These are phyloP conservation scores for Drosophila lacertosa DNA, from an alignment of 1,140 invertebrate species.

Conservation along the genomic window DNA sequence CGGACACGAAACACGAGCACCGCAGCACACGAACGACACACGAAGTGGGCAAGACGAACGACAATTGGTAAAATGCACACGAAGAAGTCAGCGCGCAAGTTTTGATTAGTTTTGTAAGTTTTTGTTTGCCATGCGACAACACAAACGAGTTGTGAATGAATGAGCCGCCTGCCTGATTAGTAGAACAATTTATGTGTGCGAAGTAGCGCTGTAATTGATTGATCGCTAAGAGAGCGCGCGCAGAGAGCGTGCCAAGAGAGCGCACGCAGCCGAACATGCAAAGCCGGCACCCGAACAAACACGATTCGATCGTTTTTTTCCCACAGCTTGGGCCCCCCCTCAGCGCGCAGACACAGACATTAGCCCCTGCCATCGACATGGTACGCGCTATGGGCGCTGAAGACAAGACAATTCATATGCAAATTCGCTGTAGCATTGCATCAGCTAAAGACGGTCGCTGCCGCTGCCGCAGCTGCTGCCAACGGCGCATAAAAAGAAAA, in stretches of 20 bases:
- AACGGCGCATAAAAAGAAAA: conserved; percentile 28
- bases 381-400: conserved; percentile 29
- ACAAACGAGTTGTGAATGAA: conserved; percentile 80
- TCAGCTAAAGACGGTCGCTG: conserved; percentile 56
- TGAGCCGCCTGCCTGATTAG: conserved; percentile 66
- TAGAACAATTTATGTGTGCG: conserved; percentile 71
- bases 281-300: conserved; percentile 11
- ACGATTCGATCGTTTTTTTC: conserved; percentile 29
- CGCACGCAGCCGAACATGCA: background rate
- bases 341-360: conserved; percentile 6
- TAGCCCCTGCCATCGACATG: conserved; percentile 12
- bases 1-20: conserved; percentile 52
- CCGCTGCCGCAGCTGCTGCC: conserved; percentile 9
- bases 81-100: conserved; percentile 15
- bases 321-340: conserved; percentile 23
- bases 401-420: conserved; percentile 64
- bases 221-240: conserved; percentile 49
- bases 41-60: conserved; percentile 2
- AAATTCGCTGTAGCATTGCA: conserved; percentile 63
- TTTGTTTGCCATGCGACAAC: conserved; percentile 49
- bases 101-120: background rate
- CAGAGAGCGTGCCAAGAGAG: background rate
- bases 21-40: background rate
- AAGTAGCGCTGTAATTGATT: conserved; percentile 48
- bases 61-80: conserved; percentile 16